Evolutionary conservation across 2,797 vertebrate species (phyloP), one percentile per base, ranked within the genome.

Genomic region (Anabacerthia variegaticeps): DNA sequence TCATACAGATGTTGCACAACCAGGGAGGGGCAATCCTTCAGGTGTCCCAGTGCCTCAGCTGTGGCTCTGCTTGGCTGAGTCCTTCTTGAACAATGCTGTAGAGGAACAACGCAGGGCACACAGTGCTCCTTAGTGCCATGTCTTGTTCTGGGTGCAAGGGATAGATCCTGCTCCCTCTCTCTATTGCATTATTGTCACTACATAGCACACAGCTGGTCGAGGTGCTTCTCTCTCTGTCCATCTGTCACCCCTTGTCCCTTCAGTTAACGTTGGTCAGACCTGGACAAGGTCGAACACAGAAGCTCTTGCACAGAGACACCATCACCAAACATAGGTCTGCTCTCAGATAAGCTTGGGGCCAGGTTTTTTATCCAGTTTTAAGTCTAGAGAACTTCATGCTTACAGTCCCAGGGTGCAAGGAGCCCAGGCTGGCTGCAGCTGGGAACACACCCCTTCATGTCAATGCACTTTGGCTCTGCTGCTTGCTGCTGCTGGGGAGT

Each of bases 191-290:
- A 27, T 21, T 67, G 41, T 46, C 19, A 3, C 36, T 61, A 36
- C 5, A 7, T 21, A 24, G 46, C 14, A 9, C 20, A 1, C 6
- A 49, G 14, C n/a, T 90, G 37, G 14, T 56, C 19, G 52, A 71
- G 16, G 1, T 66, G 23, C n/a, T n/a, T 39, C 36, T 78, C 39
- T 39, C 39, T 59, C n/a, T 34, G 22, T 36, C 52, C 37, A 2
- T 34, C 86, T 79, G n/a, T 41, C 28, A 22, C 20, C 2, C 1
- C 18, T n/a, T 17, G 17, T 43, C 39, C 43, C 41, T 79, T 51
- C 26, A 3, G 52, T 68, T 43, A 15, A 6, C 2, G 0, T 26
- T 1, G 0, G 6, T 14, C 0, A 0, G 24, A 91, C 34, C 24
- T 23, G n/a, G 14, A 26, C 32, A 15, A 61, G 13, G 26, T 32